A percentile compares a stretch with the other conserved stretches of the same genome.
Conservation (phyloP, 2,888 invertebrate genomes). For the Melipona bicolor region DNA sequence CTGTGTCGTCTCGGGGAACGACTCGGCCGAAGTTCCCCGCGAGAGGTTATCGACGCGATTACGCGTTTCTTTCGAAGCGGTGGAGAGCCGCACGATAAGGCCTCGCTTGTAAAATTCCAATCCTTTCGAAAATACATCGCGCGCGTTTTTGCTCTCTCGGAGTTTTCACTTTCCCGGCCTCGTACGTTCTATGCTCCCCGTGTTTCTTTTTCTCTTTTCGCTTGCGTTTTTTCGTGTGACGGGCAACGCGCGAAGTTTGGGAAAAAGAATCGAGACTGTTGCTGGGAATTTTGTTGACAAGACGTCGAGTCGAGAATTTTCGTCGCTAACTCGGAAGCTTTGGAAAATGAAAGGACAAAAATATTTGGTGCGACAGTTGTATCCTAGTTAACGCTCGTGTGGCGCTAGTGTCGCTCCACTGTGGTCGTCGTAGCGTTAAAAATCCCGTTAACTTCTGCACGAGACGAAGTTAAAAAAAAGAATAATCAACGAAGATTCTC, state of each 20-base stretch:
- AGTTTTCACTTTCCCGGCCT: neutral
- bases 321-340: no score
- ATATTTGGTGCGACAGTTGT: neutral
- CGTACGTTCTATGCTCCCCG: no score
- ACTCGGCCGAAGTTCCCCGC: conserved; percentile 24
- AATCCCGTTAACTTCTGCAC: neutral
- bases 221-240: no score
- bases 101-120: conserved; percentile 49
- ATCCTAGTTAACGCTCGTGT: neutral
- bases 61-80: conserved; percentile 11
- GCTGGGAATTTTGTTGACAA: no score
- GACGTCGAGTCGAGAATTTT: no score
- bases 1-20: conserved; percentile 9
- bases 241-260: no score
- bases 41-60: conserved; percentile 65
- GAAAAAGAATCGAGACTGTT: no score
- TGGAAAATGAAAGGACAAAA: no score
- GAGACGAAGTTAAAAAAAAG: no score
- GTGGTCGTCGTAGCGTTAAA: neutral
- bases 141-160: no score
- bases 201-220: no score
- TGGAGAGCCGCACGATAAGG: conserved; percentile 52
- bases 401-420: neutral
- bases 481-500: neutral
- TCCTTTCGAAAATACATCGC: conserved; percentile 57